phyloP scores from a whole-genome alignment of 2,113 vertebrate genomes.

The sheep (Ovis aries) region ARS-UI_Ramb_v3.0 NC_056057.1:76277001-76277500 shows the following conservation, averaged over 20 bases:
- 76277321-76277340: not conserved
- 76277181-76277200: rapidly evolving
- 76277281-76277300: not conserved
- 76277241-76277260: not conserved
- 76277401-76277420: not conserved
- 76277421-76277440: not conserved
- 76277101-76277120: not conserved
- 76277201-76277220: not conserved
- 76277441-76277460: not conserved
- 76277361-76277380: not conserved
- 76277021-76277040: not conserved
- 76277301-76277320: not conserved
- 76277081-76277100: rapidly evolving
- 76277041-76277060: rapidly evolving
- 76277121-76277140: not conserved
- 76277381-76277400: not conserved
- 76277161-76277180: not conserved
- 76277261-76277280: not conserved
- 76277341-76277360: not conserved
- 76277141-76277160: not conserved
- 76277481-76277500: no score
- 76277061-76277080: not conserved
- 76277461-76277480: rapidly evolving
- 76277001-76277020: no score
- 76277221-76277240: rapidly evolving